Base-by-base conservation (phyloP, 2,888 invertebrate species). In the Phasia obesa region DNA sequence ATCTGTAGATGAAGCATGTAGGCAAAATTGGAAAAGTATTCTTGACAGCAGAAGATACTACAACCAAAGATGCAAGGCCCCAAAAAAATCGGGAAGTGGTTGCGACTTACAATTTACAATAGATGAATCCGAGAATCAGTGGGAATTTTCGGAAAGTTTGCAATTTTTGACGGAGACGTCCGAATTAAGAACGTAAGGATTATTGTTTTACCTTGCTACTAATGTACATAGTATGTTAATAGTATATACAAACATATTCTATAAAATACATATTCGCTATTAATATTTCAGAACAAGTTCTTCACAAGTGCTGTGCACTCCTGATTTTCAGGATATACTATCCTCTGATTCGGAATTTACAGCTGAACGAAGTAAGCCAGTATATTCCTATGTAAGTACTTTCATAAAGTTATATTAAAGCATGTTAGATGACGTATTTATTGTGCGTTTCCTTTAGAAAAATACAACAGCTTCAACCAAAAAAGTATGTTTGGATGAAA, bases 11-110 rank as follows among this genome's bases (percentile, higher is more conserved):
- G 57, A 57, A 21, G 19, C 31, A 3, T 59, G 59, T 7, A 4
- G 59, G 13, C 21, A 23, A 35, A 59, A 31, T 15, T 59, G 59
- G 38, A 21, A 21, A 2, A 59, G 59, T 17, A 15, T 59, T 21
- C 19, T 59, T 17, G 59, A 59, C 11, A 59, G 59, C 25, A 60
- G 23, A 13, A 38, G 42, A 0, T 60, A 60, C 42, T 60, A 60
- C n/a, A 60, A n/a, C 2, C 21, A 42, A 42, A 42, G 11, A 23
- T 23, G 60, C n/a, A 42, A 42, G 23, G 3, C 1, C 0, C 1
- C 19, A 13, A 60, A 42, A 19, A 42, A 60, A 15, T 60, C 60
- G 19, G 25, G 60, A 6, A 23, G 42, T 42, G 42, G 13, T 2
- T 59, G 57, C 35, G 57, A 59, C 2, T 27, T 59, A 6, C 19